Conservation (phyloP, 2,797 vertebrate species). For the Lates japonicus region DNA sequence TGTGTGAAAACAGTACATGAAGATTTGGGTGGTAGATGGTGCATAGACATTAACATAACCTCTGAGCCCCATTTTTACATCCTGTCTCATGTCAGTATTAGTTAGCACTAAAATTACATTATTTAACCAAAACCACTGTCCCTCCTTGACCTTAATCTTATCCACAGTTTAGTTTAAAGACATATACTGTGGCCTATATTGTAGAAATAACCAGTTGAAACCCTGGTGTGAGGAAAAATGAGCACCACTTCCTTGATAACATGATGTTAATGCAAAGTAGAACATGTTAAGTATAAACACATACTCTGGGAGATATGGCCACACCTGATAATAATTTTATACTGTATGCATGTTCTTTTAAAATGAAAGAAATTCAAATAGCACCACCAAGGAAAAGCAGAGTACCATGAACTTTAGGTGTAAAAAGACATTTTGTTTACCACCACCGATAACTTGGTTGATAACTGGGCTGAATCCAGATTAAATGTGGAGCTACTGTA, state of each 20-base stretch:
- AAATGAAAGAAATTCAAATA: conserved; percentile 4
- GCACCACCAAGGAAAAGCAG: neutral
- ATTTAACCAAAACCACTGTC: neutral
- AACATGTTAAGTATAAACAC: neutral
- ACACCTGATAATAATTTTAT: neutral
- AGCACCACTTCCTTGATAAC: neutral
- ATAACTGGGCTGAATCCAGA: conserved; percentile 7
- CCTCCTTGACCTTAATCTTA: neutral
- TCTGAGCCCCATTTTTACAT: too few relatives aligned
- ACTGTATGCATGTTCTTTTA: neutral
- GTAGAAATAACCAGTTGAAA: neutral
- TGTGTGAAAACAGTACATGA: neutral
- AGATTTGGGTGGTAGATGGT: neutral
- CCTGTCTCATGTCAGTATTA: neutral
- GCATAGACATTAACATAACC: neutral
- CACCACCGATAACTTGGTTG: neutral
- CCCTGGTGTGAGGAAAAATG: neutral
- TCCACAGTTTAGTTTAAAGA: neutral
- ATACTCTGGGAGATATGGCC: neutral
- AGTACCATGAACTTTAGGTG: neutral
- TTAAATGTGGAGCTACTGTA: conserved; percentile 46
- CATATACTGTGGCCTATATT: neutral
- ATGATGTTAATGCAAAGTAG: conserved; percentile 28
- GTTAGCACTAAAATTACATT: neutral
- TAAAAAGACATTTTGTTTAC: neutral